Base-by-base conservation (phyloP, 2,888 invertebrate species). In the Cheilosia vulpina region DNA sequence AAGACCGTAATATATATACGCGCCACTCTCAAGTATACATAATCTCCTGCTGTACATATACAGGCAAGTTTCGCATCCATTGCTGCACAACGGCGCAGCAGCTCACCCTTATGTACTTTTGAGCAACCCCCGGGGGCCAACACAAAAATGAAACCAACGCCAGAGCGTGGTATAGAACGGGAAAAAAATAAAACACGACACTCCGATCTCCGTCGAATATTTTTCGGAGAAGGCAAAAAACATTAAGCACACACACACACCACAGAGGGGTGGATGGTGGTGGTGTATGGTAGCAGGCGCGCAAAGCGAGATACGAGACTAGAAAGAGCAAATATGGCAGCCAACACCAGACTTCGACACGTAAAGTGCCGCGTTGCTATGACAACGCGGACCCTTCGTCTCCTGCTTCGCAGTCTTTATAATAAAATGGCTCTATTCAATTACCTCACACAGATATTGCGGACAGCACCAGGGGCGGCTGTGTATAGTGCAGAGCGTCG, bases 261-360 rank as follows among this genome's bases (percentile, higher is more conserved):
- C 62, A 72, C 65, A 78, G 52, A 71, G 45, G 80, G 73, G 75
- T 80, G 80, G 73, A 71, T 80, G 63, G 79, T 45, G 65, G 65
- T 41, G 38, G 38, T 38, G 38, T 24, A 71, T 43, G 21, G 38
- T 38, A 41, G 66, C 52, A 52, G 60, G 41, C 52, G 24, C 17
- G 34, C 34, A 34, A 34, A 34, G 34, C 34, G 34, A 34, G 21
- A 85, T 75, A 73, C 78, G 78, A 83, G 78, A 83, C 85, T 76
- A 81, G 85, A 83, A 90, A 90, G 90, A 91, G 91, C 91, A 91
- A 91, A 91, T 91, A 91, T 91, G 91, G 91, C 92, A 91, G 91
- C 92, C 91, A 91, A 91, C 92, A 91, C 91, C 91, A 91, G 91
- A 88, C 90, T 90, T 90, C 91, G 91, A 91, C 91, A 91, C 91